phyloP scores from a whole-genome alignment of 2,113 vertebrate species.

The Cinclus cinclus region DNA sequence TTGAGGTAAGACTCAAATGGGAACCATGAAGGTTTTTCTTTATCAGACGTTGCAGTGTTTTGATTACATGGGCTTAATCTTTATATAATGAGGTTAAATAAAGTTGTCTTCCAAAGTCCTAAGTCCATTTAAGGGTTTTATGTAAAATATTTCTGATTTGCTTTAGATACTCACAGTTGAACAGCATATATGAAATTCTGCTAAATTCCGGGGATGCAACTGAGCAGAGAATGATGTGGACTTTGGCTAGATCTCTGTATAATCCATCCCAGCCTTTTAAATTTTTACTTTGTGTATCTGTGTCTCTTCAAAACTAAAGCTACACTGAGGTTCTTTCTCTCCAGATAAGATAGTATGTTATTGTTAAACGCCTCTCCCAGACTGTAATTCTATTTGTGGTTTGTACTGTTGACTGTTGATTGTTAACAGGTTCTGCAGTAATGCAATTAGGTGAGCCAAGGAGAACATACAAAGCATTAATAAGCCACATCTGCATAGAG shows the following conservation, averaged over 20 bases:
- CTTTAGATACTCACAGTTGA: not conserved
- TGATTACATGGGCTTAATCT: not conserved
- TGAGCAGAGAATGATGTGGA: not conserved
- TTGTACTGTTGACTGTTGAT: constrained; percentile 76
- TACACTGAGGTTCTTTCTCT: constrained; percentile 9
- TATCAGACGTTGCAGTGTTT: not conserved
- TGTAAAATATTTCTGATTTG: not conserved
- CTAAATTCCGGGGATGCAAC: not conserved
- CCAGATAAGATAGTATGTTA: constrained; percentile 62
- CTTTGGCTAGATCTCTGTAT: not conserved
- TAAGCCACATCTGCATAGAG: constrained; percentile 68
- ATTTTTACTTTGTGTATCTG: constrained; percentile 41
- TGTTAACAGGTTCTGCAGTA: constrained; percentile 81
- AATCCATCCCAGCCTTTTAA: constrained; percentile 7
- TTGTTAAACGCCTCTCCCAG: constrained; percentile 67
- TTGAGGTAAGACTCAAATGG: not conserved
- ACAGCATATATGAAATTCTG: not conserved
- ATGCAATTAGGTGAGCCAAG: constrained; percentile 71
- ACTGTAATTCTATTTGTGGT: constrained; percentile 73
- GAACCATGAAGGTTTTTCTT: not conserved
- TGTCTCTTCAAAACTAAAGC: constrained; percentile 43
- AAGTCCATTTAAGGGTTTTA: not conserved
- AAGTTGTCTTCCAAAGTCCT: not conserved
- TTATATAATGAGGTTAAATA: not conserved
- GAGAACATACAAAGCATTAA: constrained; percentile 73